Evolutionary conservation across 2,797 vertebrate species (phyloP).

Genomic region (Lithobates pipiens): DNA sequence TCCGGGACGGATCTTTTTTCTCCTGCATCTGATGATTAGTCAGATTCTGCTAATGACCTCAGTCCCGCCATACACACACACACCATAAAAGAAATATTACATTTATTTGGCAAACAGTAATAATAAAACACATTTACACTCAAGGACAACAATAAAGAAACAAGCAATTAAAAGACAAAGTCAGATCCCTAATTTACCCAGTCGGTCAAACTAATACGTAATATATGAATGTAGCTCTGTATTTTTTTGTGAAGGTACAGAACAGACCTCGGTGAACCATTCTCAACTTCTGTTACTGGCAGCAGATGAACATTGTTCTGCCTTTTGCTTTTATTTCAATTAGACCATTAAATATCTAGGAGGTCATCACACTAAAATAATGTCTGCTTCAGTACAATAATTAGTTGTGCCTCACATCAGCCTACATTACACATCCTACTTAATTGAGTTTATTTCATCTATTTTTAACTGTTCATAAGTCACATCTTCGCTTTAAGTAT

Average conservation of each 20-base stretch:
- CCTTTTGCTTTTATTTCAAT: constrained; percentile 12
- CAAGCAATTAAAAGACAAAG: neutral
- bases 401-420: neutral
- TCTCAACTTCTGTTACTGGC: neutral
- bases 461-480: neutral
- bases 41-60: no score
- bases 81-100: neutral
- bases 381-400: neutral
- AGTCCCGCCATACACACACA: no score
- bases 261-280: no score
- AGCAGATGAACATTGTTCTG: neutral
- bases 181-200: no score
- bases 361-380: neutral
- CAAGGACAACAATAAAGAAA: neutral
- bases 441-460: neutral
- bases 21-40: neutral
- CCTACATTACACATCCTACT: neutral
- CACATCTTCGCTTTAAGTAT: neutral
- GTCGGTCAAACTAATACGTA: no score
- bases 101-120: neutral
- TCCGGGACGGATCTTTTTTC: neutral
- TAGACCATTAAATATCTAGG: neutral
- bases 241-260: no score
- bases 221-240: neutral
- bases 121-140: neutral